Conservation (phyloP, 1,140 invertebrate genomes). For the Brachionus paranguensis region DNA sequence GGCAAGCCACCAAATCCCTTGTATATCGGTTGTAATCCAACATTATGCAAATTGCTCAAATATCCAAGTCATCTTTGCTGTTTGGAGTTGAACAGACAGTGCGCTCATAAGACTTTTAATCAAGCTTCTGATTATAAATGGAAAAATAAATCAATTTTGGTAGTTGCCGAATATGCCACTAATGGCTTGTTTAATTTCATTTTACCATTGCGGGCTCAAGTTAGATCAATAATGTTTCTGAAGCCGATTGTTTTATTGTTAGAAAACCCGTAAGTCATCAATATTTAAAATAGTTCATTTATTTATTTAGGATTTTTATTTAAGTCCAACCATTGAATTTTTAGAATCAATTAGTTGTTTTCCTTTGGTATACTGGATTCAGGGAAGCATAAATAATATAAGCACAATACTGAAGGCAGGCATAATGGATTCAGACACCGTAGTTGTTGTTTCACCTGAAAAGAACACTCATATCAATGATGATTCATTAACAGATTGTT, state of each 20-base stretch:
- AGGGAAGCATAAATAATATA: slow-evolving; percentile 68
- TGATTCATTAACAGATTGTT: slow-evolving; percentile 89
- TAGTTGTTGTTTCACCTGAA: slow-evolving; percentile 35
- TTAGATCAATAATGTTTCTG: slow-evolving; percentile 82
- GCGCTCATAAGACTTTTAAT: neutral
- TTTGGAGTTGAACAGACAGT: slow-evolving; percentile 21
- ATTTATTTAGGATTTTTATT: neutral
- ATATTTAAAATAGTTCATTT: neutral
- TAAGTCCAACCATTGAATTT: slow-evolving; percentile 79
- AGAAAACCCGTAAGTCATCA: slow-evolving; percentile 61
- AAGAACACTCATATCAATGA: slow-evolving; percentile 68
- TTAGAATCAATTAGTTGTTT: slow-evolving; percentile 92
- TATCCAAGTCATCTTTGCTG: slow-evolving; percentile 27
- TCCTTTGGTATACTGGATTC: slow-evolving; percentile 89
- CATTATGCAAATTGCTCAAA: slow-evolving; percentile 20
- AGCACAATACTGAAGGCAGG: slow-evolving; percentile 27
- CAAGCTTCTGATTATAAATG: slow-evolving; percentile 89
- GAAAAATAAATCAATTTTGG: slow-evolving; percentile 91
- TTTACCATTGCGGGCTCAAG: slow-evolving; percentile 89
- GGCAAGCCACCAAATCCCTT: slow-evolving; percentile 21
- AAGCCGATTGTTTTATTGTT: slow-evolving; percentile 91
- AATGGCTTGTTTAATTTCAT: slow-evolving; percentile 98
- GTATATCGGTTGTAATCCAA: slow-evolving; percentile 25
- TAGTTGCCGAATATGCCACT: slow-evolving; percentile 90
- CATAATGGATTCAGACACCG: slow-evolving; percentile 30